Percentiles rank a stretch among this genome's conserved stretches.
phyloP scores from a whole-genome alignment of 2,797 vertebrate genomes.

The Petrocephalus sullivani region DNA sequence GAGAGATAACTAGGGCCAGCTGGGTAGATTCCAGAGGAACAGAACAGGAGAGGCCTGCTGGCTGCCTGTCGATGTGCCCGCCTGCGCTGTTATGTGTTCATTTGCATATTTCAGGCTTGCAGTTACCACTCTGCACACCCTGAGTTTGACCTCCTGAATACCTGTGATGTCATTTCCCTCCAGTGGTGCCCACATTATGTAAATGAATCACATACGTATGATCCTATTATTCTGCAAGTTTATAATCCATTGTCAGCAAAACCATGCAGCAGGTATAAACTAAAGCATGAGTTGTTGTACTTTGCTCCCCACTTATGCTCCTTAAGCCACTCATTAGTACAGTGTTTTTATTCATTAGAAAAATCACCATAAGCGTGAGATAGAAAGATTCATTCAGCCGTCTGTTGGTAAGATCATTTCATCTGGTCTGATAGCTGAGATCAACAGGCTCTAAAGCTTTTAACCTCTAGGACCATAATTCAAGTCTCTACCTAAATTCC shows the following conservation, averaged over 20 bases:
- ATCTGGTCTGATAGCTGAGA: not conserved
- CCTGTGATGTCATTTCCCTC: not conserved
- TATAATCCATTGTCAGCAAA: not conserved
- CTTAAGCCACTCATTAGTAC: too few relatives aligned
- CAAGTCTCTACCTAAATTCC: too few relatives aligned
- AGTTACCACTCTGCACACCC: not conserved
- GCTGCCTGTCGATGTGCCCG: not conserved
- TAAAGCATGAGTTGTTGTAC: not conserved
- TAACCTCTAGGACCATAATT: too few relatives aligned
- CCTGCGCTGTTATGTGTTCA: not conserved
- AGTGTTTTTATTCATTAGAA: not conserved
- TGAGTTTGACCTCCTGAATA: not conserved
- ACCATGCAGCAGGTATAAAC: not conserved
- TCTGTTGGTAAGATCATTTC: not conserved
- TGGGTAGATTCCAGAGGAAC: not conserved
- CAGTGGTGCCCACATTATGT: not conserved
- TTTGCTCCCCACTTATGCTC: not conserved
- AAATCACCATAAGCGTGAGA: not conserved
- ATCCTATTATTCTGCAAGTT: not conserved
- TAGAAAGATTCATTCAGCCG: too few relatives aligned
- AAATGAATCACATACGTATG: not conserved
- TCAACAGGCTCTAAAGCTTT: not conserved
- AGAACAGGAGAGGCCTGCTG: not conserved
- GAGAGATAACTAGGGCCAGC: not conserved
- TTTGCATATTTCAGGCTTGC: not conserved